phyloP scores from a whole-genome alignment of 2,888 invertebrate genomes.

The Ennomos fuscantarius region DNA sequence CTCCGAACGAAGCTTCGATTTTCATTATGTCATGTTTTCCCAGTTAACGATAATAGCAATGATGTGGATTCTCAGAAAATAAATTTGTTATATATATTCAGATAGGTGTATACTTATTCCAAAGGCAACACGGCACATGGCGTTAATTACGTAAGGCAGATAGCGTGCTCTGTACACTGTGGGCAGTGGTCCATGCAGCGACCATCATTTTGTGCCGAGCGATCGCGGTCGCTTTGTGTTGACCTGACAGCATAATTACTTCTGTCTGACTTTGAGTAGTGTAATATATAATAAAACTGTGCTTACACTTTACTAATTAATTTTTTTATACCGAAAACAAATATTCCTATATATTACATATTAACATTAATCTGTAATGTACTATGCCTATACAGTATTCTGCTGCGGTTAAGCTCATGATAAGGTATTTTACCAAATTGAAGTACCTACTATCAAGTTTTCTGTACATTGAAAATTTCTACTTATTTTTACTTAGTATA shows the following conservation, averaged over 20 bases:
- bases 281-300: constrained; percentile 15
- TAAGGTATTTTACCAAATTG: no score
- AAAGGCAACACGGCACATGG: constrained; percentile 37
- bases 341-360: no score
- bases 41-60: no score
- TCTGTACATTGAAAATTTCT: no score
- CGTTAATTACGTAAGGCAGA: constrained; percentile 64
- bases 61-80: no score
- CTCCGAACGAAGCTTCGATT: no score
- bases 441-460: no score
- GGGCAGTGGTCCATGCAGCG: constrained; percentile 65
- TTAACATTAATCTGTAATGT: no score
- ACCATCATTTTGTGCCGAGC: constrained; percentile 60
- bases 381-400: no score
- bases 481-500: constrained; percentile 16
- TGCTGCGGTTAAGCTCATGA: no score
- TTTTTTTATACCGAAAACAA: neutral
- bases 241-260: constrained; percentile 25
- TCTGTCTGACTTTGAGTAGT: constrained; percentile 13
- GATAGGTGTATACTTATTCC: constrained; percentile 9
- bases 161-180: constrained; percentile 53
- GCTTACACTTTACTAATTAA: neutral
- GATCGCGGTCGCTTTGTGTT: constrained; percentile 36
- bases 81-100: neutral
- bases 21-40: no score